Conservation (phyloP, 2,797 vertebrate species). For the Miichthys miiuy region DNA sequence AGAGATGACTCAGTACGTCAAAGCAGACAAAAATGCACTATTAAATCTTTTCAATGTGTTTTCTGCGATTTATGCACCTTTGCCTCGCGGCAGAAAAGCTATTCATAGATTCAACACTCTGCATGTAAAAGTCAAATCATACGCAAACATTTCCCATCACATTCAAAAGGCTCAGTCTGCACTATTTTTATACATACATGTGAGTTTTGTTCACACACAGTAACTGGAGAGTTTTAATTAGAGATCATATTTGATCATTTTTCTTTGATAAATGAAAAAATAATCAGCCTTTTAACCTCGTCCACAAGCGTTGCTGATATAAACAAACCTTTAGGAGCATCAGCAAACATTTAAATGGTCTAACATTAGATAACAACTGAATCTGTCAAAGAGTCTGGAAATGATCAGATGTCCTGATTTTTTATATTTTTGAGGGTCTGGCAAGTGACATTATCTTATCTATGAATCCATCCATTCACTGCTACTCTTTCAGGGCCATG, state of each 20-base stretch:
- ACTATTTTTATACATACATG: not conserved
- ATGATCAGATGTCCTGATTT: too few relatives aligned
- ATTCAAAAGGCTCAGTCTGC: conserved; percentile 8
- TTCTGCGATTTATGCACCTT: conserved; percentile 44
- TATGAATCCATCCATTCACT: too few relatives aligned
- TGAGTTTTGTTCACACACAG: not conserved
- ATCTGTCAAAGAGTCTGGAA: too few relatives aligned
- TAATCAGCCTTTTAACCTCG: not conserved
- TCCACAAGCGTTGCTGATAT: not conserved
- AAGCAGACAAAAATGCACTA: not conserved
- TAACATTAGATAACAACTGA: too few relatives aligned
- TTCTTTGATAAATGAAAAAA: too few relatives aligned
- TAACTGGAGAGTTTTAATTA: not conserved
- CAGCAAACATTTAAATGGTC: not conserved
- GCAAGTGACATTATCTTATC: too few relatives aligned
- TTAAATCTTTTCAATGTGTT: conserved; percentile 32
- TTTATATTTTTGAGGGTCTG: too few relatives aligned
- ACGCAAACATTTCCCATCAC: conserved; percentile 24
- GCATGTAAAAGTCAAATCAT: conserved; percentile 9
- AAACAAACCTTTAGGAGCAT: not conserved
- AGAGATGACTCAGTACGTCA: conserved; percentile 46
- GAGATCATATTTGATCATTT: not conserved
- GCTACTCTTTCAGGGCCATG: too few relatives aligned
- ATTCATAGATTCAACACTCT: conserved; percentile 32
- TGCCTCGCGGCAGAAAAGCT: conserved; percentile 26